A percentile compares a stretch with the other conserved stretches of the same genome.
phyloP scores from a whole-genome alignment of 2,888 invertebrate species.

The Protodeltote pygarga region DNA sequence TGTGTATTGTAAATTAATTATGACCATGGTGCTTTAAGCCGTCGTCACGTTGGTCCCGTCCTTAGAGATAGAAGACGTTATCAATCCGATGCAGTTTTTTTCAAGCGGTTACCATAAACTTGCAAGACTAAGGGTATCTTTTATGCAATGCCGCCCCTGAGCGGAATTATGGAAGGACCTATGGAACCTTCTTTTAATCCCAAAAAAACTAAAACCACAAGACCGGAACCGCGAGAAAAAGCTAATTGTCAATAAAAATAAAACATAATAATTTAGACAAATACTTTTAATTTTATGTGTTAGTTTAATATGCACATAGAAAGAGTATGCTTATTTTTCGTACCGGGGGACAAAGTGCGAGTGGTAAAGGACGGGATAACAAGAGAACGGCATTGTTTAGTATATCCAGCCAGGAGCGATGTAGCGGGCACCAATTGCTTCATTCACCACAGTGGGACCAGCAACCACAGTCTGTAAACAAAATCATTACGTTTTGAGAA shows the following conservation, averaged over 20 bases:
- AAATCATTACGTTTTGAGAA: background rate
- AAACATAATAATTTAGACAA: constrained; percentile 4
- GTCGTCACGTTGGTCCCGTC: no score
- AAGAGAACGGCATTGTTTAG: constrained; percentile 34
- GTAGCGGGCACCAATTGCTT: constrained; percentile 51
- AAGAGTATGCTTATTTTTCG: constrained; percentile 20
- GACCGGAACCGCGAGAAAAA: no score
- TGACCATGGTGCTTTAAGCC: no score
- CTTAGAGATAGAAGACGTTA: no score
- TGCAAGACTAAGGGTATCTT: no score
- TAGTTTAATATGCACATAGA: constrained; percentile 39
- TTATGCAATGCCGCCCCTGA: no score
- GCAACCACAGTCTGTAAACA: constrained; percentile 73
- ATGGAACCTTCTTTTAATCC: no score
- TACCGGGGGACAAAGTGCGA: constrained; percentile 38
- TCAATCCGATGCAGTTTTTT: no score
- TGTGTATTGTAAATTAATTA: no score
- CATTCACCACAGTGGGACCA: constrained; percentile 78
- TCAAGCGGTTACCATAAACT: no score
- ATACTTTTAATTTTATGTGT: constrained; percentile 39
- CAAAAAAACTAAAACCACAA: no score
- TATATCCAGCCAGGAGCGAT: constrained; percentile 59
- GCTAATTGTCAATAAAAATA: background rate
- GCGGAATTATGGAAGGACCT: no score
- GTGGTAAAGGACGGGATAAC: constrained; percentile 13